Evolutionary conservation across 2,888 invertebrate genomes (phyloP).

Genomic region (Chorisops tibialis): DNA sequence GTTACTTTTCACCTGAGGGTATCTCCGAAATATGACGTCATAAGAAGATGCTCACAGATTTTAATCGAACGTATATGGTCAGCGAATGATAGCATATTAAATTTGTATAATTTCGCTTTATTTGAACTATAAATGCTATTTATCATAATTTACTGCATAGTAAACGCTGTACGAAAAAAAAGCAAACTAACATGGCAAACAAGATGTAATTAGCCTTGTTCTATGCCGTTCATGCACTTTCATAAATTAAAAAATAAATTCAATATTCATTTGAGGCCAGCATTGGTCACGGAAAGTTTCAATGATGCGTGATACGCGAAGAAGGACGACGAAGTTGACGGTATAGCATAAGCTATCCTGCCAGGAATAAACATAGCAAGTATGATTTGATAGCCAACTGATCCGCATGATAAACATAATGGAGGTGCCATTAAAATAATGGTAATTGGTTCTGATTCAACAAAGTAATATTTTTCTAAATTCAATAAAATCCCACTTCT

Average conservation of each 20-base stretch:
- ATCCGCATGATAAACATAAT: neutral
- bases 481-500: too few species aligned
- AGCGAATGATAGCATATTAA: too few species aligned
- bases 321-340: neutral
- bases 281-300: slow-evolving; percentile 11
- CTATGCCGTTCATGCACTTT: neutral
- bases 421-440: neutral
- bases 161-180: neutral
- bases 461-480: neutral
- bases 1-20: too few species aligned
- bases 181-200: neutral
- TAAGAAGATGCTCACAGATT: too few species aligned
- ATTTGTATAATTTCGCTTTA: too few species aligned
- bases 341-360: too few species aligned
- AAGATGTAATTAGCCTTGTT: neutral
- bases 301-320: neutral
- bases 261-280: slow-evolving; percentile 11
- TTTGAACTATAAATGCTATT: too few species aligned
- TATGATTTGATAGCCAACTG: neutral
- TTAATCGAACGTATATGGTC: too few species aligned
- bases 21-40: too few species aligned
- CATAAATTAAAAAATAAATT: slow-evolving; percentile 22
- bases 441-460: slow-evolving; percentile 17
- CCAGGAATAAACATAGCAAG: neutral
- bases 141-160: too few species aligned